A percentile compares a stretch with the other conserved stretches of the same genome.
Evolutionary conservation across 2,113 vertebrate genomes (phyloP).

Genomic region (Crypturellus undulatus): DNA sequence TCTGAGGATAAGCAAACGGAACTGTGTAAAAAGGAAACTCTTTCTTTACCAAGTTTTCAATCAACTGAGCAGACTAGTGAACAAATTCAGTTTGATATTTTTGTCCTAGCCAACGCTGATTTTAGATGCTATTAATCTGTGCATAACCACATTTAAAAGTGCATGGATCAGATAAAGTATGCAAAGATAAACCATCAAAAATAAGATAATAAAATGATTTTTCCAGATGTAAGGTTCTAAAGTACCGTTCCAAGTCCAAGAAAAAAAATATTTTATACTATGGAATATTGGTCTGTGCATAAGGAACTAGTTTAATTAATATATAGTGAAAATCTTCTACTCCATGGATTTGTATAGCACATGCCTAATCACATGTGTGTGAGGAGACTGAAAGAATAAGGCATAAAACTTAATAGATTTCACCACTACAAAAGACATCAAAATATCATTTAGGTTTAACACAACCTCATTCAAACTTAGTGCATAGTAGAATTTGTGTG

Average conservation of each 20-base stretch:
- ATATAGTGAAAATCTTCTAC: neutral
- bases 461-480: neutral
- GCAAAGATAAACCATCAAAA: neutral
- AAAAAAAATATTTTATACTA: neutral
- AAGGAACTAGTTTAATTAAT: constrained; percentile 7
- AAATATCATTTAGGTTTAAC: neutral
- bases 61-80: neutral
- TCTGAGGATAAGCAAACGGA: neutral
- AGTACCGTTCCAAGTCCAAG: neutral
- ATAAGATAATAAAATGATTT: neutral
- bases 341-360: constrained; percentile 7
- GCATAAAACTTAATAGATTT: neutral
- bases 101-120: neutral
- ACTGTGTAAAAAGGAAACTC: neutral
- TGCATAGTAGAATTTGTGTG: neutral
- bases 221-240: neutral
- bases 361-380: neutral
- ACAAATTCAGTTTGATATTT: neutral
- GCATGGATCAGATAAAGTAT: neutral
- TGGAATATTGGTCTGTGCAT: neutral
- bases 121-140: neutral
- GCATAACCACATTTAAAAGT: neutral
- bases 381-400: neutral
- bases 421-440: neutral
- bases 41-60: neutral